Percentiles rank a stretch among this genome's conserved stretches.
These are phyloP conservation scores for Telmatochromis sp. DNA, from an alignment of 2,113 vertebrate genomes.

Conservation along the genomic window DNA sequence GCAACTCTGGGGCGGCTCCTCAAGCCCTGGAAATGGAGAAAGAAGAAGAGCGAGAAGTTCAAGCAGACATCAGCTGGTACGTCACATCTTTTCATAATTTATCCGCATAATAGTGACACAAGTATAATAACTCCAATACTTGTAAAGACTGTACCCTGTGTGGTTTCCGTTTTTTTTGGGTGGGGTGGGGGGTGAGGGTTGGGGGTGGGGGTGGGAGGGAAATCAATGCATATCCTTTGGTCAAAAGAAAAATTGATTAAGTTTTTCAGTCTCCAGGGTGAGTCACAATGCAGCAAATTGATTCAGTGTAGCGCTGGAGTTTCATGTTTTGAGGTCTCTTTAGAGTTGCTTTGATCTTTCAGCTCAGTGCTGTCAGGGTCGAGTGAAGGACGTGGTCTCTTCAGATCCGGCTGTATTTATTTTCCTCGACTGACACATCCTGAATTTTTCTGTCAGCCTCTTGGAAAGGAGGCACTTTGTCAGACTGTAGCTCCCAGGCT, in stretches of 20 bases:
- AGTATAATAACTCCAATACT: neutral
- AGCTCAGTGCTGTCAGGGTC: constrained; percentile 7
- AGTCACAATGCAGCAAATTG: constrained; percentile 38
- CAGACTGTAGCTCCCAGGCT: neutral
- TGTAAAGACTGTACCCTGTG: neutral
- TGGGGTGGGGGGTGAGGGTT: accelerated
- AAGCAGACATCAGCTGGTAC: constrained; percentile 97
- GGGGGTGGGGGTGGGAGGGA: neutral
- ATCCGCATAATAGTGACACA: neutral
- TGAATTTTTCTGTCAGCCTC: constrained; percentile 2
- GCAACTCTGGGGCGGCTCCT: constrained; percentile 91
- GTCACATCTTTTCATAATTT: neutral
- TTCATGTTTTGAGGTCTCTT: constrained; percentile 29
- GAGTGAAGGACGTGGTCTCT: constrained; percentile 23
- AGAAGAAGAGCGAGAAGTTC: constrained; percentile 99
- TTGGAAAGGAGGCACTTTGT: neutral
- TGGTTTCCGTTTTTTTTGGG: accelerated
- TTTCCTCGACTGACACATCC: constrained; percentile 2
- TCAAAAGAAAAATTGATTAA: neutral
- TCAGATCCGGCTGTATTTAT: constrained; percentile 24
- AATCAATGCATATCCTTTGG: neutral
- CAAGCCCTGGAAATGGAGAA: constrained; percentile 99
- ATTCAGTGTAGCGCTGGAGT: constrained; percentile 21
- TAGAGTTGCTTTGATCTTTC: constrained; percentile 34
- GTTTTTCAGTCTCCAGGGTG: neutral